Conservation (phyloP, 1,140 invertebrate species). For the Protaetia brevitarsis region DNA sequence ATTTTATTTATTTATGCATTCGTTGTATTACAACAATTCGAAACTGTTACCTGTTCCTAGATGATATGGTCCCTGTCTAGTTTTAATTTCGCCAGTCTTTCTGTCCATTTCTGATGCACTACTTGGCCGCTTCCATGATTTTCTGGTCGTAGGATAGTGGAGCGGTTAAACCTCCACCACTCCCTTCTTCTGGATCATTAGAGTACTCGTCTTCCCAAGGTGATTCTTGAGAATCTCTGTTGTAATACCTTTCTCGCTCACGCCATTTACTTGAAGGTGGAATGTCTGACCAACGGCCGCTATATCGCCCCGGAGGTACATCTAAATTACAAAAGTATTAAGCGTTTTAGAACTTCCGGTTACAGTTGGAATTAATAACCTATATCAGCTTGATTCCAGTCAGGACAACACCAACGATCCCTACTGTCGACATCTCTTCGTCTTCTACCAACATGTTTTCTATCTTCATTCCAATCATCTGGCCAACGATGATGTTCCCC, state of each 20-base stretch:
- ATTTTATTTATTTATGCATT: no score
- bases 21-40: no score
- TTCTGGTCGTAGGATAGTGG: constrained; percentile 52
- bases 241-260: constrained; percentile 45
- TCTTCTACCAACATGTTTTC: constrained; percentile 33
- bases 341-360: neutral
- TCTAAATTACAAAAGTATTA: constrained; percentile 31
- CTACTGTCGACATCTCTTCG: constrained; percentile 36
- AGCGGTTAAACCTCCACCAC: constrained; percentile 35
- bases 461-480: constrained; percentile 36
- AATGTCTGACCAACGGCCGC: constrained; percentile 28
- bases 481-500: constrained; percentile 42
- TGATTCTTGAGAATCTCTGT: constrained; percentile 49
- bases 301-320: constrained; percentile 33
- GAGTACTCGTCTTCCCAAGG: constrained; percentile 57
- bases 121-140: constrained; percentile 62
- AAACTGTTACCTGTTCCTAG: constrained; percentile 43
- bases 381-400: constrained; percentile 42
- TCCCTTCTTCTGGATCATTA: constrained; percentile 45
- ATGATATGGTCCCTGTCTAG: constrained; percentile 45
- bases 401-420: constrained; percentile 46
- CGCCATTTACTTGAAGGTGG: constrained; percentile 29
- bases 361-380: constrained; percentile 30
- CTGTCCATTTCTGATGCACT: constrained; percentile 58
- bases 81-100: constrained; percentile 51